Conservation (phyloP, 2,888 invertebrate species). For the Andrena trimmerana region DNA sequence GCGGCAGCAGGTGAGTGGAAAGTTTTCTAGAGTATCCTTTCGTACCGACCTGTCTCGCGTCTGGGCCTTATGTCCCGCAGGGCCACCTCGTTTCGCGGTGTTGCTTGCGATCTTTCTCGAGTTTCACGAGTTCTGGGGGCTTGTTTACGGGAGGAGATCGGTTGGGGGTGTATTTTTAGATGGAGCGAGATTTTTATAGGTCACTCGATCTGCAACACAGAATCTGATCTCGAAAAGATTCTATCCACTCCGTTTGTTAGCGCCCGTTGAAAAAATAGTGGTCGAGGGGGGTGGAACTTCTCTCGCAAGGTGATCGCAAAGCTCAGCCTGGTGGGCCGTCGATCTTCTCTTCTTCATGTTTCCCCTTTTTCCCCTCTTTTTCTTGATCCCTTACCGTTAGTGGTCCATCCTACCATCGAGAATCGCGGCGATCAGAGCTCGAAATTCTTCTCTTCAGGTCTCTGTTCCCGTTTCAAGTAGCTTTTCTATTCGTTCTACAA, state of each 20-base stretch:
- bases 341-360: slow-evolving; percentile 37
- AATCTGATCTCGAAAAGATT: slow-evolving; percentile 3
- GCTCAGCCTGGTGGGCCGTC: slow-evolving; percentile 36
- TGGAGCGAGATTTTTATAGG: background rate
- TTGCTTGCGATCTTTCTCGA: slow-evolving; percentile 17
- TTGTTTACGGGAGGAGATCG: background rate
- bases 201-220: slow-evolving; percentile 11
- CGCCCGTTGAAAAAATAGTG: slow-evolving; percentile 38
- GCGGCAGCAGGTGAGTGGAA: slow-evolving; percentile 64
- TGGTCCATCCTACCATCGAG: slow-evolving; percentile 39
- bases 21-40: slow-evolving; percentile 51
- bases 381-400: slow-evolving; percentile 51
- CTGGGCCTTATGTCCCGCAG: slow-evolving; percentile 38
- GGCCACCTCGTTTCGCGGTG: background rate
- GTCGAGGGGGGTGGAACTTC: slow-evolving; percentile 32
- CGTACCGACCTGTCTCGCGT: slow-evolving; percentile 25
- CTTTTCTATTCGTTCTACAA: slow-evolving; percentile 1
- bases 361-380: slow-evolving; percentile 36
- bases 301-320: slow-evolving; percentile 57
- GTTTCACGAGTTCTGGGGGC: slow-evolving; percentile 12
- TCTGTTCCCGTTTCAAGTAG: background rate
- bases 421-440: slow-evolving; percentile 46
- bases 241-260: slow-evolving; percentile 40
- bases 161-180: background rate
- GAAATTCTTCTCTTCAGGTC: slow-evolving; percentile 47